Conservation (phyloP, 2,113 vertebrate species). For the Pteruthius melanotis region DNA sequence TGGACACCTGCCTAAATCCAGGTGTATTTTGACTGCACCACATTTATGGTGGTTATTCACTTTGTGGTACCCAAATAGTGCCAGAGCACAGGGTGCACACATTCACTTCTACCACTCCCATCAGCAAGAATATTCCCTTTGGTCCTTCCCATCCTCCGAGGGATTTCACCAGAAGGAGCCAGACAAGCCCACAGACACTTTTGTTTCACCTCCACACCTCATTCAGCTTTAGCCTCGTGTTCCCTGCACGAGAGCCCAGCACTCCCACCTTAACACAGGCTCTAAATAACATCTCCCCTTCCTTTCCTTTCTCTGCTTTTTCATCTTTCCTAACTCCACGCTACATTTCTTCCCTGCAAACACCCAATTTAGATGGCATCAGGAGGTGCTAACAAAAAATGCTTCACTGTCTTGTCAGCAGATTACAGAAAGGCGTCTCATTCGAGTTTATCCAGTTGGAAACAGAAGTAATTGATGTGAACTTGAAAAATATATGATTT, state of each 20-base stretch:
- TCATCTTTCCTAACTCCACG: background rate
- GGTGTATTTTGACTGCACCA: background rate
- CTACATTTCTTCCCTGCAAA: conserved; percentile 5
- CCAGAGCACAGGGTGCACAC: background rate
- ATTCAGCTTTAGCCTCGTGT: background rate
- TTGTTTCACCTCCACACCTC: background rate
- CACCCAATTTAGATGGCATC: background rate
- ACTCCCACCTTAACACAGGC: background rate
- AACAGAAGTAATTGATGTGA: conserved; percentile 44
- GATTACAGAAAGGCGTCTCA: background rate
- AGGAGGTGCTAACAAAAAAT: background rate
- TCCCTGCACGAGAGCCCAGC: background rate
- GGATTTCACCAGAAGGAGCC: background rate
- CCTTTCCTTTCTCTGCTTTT: background rate
- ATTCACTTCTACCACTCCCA: background rate
- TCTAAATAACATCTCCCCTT: background rate
- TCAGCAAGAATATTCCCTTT: background rate
- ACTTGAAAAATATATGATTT: conserved; percentile 25
- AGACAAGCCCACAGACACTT: background rate
- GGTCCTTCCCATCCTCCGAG: background rate
- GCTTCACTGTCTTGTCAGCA: conserved; percentile 22
- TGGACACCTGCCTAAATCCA: background rate
- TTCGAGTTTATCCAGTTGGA: conserved; percentile 40
- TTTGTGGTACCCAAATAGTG: background rate
- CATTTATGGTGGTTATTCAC: background rate